phyloP scores from a whole-genome alignment of 2,797 vertebrate genomes.

The Centroberyx gerrardi region DNA sequence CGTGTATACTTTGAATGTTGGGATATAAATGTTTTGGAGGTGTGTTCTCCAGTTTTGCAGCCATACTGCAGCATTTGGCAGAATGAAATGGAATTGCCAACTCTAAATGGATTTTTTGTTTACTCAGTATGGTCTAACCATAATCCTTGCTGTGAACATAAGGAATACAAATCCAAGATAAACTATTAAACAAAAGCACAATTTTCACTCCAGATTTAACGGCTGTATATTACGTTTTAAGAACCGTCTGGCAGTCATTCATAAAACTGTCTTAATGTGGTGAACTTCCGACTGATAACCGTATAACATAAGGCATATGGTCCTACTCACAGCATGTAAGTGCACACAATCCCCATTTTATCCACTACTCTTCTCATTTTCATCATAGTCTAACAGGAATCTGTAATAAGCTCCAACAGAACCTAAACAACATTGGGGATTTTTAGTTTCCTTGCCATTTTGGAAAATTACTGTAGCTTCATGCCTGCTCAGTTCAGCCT shows the following conservation, averaged over 20 bases:
- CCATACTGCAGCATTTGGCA: not conserved
- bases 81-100: conserved; percentile 1
- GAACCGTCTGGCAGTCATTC: conserved; percentile 39
- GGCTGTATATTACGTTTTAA: conserved; percentile 1
- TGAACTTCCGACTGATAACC: conserved; percentile 35
- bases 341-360: conserved; percentile 44
- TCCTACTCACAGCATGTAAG: conserved; percentile 44
- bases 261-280: conserved; percentile 41
- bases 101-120: conserved; percentile 15
- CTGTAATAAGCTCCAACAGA: conserved; percentile 33
- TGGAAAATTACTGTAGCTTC: conserved; percentile 41
- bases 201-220: conserved; percentile 27
- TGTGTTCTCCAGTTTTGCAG: not conserved
- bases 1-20: too few species aligned
- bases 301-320: conserved; percentile 53
- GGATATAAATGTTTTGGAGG: too few species aligned
- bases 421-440: conserved; percentile 43
- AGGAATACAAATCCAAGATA: conserved; percentile 9
- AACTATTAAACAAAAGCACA: conserved; percentile 17
- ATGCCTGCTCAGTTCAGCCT: conserved; percentile 10
- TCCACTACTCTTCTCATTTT: conserved; percentile 40
- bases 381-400: conserved; percentile 47
- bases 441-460: conserved; percentile 56
- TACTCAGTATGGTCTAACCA: not conserved
- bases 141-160: not conserved